Evolutionary conservation across 2,888 invertebrate genomes (phyloP), one percentile per base, ranked within the genome.

Genomic region (Agrochola lychnidis): DNA sequence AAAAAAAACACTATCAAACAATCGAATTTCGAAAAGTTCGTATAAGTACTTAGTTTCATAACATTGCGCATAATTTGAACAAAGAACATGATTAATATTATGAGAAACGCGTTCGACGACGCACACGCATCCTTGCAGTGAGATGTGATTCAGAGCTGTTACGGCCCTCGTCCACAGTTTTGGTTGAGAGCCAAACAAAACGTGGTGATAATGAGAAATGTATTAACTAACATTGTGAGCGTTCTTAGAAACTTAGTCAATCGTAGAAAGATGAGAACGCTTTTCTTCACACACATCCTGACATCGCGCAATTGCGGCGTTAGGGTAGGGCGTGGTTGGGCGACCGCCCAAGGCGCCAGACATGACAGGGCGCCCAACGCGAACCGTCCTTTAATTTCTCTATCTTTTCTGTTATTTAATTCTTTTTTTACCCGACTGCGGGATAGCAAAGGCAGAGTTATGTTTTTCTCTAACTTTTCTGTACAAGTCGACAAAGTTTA

Each of bases 161-260:
- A 63, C 59, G 25, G 61, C 61, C 63, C 42, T 69, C 61, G 48
- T 77, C 72, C 63, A 22, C 6, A 30, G 61, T 76, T 62, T 82
- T 87, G 87, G 82, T 87, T 51, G 36, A 9, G 66, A 76, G 87
- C 87, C 87, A 87, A 87, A 74, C 63, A 70, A 53, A 66, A 68
- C 30, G 56, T 22, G 42, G 36, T 73, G 74, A 63, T 74, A 69
- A 70, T 57, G 25, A 64, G 72, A 81, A 76, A 62, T 53, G 25
- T 67, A 57, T 79, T 78, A 70, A 83, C 75, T 59, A 66, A 78
- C 66, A 81, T 63, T 40, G 25, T 22, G n/a, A 14, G 7, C 70
- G 67, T 84, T 87, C 82, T 76, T 45, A 57, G 78, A 78, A 88
- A 70, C 53, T 73, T 85, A 69, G 66, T 79, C 66, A 69, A 62